phyloP scores from a whole-genome alignment of 2,888 invertebrate species.

The Linnaemya tessellans region DNA sequence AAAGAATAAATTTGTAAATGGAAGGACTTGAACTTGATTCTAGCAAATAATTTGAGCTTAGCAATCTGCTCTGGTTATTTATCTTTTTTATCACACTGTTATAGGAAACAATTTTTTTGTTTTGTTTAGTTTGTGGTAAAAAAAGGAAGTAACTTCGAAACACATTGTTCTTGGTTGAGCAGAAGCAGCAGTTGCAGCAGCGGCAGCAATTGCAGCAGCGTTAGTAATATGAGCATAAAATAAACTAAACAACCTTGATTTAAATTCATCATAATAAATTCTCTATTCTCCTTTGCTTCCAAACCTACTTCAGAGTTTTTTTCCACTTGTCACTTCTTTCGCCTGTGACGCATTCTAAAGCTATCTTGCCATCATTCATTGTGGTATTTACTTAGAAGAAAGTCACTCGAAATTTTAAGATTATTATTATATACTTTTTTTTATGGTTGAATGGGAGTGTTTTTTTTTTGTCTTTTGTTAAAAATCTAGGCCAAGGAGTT shows the following conservation, averaged over 20 bases:
- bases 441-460: slow-evolving; percentile 13
- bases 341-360: background rate
- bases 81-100: background rate
- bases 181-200: background rate
- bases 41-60: too few species aligned
- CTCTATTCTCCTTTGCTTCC: background rate
- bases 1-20: too few species aligned
- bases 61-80: too few species aligned
- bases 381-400: slow-evolving; percentile 38
- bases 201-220: background rate
- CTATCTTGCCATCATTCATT: slow-evolving; percentile 34
- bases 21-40: too few species aligned
- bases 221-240: slow-evolving; percentile 15
- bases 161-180: background rate
- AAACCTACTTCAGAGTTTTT: slow-evolving; percentile 4
- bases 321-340: background rate
- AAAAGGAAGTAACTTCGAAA: background rate
- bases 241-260: slow-evolving; percentile 56
- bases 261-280: slow-evolving; percentile 39
- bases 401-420: slow-evolving; percentile 53
- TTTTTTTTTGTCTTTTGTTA: background rate
- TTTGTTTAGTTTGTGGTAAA: background rate
- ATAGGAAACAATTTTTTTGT: too few species aligned
- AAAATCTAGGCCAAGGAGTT: slow-evolving; percentile 61
- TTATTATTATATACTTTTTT: slow-evolving; percentile 22